phyloP scores from a whole-genome alignment of 2,113 vertebrate species.

The Psilopogon haemacephalus region DNA sequence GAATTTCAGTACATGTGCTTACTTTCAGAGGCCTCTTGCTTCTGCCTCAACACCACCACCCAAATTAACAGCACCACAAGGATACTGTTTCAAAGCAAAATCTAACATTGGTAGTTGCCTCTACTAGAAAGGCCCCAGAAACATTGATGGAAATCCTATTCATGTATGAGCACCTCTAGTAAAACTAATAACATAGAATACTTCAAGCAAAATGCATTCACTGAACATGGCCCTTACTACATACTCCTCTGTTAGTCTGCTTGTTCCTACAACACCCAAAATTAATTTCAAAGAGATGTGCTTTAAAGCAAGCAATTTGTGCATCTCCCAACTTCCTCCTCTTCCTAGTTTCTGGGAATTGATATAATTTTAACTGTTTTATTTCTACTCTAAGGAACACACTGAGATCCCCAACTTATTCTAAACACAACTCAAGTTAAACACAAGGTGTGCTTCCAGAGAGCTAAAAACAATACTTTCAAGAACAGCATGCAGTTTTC shows the following conservation, averaged over 20 bases:
- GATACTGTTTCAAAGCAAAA: not conserved
- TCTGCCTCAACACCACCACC: not conserved
- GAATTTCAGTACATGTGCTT: not conserved
- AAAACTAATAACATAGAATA: not conserved
- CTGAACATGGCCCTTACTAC: not conserved
- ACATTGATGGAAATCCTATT: not conserved
- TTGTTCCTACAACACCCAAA: not conserved
- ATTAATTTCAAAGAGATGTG: not conserved
- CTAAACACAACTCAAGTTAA: not conserved
- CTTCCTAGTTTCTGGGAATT: conserved; percentile 19
- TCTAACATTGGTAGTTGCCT: rapidly evolving
- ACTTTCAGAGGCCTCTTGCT: not conserved
- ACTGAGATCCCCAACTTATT: conserved; percentile 25
- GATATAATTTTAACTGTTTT: conserved; percentile 33
- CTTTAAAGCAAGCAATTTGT: not conserved
- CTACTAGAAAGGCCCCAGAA: not conserved
- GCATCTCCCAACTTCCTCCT: not conserved
- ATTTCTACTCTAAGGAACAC: conserved; percentile 42
- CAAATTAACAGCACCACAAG: not conserved
- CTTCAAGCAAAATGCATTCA: not conserved
- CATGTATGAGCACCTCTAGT: not conserved
- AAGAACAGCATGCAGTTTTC: conserved; percentile 47
- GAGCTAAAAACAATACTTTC: not conserved
- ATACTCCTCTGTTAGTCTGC: not conserved
- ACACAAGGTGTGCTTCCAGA: conserved; percentile 26